Evolutionary conservation across 2,797 vertebrate species (phyloP).

Genomic region (Adelosebastes latens): DNA sequence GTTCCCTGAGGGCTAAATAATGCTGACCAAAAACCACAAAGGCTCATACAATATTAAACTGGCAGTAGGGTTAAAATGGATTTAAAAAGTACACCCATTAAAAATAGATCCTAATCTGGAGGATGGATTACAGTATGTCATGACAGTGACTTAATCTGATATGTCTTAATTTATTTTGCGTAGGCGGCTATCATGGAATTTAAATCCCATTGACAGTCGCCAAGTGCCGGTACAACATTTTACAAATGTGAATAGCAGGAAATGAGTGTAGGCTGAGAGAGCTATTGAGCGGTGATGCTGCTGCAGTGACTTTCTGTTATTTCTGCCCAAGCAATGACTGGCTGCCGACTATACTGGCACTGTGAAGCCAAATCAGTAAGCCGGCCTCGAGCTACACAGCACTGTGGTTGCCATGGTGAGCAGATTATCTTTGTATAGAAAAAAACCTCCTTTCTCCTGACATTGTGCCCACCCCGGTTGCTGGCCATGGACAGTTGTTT

Average conservation of each 20-base stretch:
- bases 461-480: slow-evolving; percentile 23
- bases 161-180: slow-evolving; percentile 54
- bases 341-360: slow-evolving; percentile 64
- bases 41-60: not conserved
- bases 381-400: slow-evolving; percentile 56
- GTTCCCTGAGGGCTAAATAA: slow-evolving; percentile 7
- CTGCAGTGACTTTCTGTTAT: slow-evolving; percentile 54
- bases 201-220: slow-evolving; percentile 54
- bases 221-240: slow-evolving; percentile 49
- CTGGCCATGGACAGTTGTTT: slow-evolving; percentile 44
- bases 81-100: slow-evolving; percentile 11
- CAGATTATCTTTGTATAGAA: slow-evolving; percentile 54
- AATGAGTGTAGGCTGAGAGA: slow-evolving; percentile 56
- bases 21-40: slow-evolving; percentile 26
- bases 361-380: slow-evolving; percentile 56
- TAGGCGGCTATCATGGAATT: slow-evolving; percentile 37
- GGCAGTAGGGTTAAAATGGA: not conserved
- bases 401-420: slow-evolving; percentile 74
- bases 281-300: slow-evolving; percentile 54
- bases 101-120: slow-evolving; percentile 22
- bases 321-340: slow-evolving; percentile 59
- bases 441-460: slow-evolving; percentile 34
- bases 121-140: slow-evolving; percentile 20
- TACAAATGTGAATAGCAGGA: slow-evolving; percentile 63
- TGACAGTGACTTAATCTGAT: slow-evolving; percentile 38